Evolutionary conservation across 2,888 invertebrate species (phyloP).

Genomic region (Phengaris alcon): DNA sequence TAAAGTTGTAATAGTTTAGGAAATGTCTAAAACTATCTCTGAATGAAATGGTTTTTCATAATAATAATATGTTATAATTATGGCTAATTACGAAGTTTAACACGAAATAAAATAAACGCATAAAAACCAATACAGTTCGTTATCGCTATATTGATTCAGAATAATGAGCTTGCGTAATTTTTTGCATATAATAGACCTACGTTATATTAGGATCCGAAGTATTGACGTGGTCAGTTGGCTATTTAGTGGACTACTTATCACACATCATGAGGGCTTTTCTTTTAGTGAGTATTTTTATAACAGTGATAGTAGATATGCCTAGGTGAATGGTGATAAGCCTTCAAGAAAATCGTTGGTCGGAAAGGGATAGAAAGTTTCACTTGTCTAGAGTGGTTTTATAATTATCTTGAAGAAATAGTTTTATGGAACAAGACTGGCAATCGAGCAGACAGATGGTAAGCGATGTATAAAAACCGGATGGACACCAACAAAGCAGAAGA

Average conservation of each 20-base stretch:
- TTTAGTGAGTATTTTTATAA: constrained; percentile 53
- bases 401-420: too few species aligned
- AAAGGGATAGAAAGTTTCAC: background rate
- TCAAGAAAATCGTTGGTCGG: background rate
- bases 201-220: constrained; percentile 50
- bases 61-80: background rate
- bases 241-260: constrained; percentile 39
- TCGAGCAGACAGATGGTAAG: too few species aligned
- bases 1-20: background rate
- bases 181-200: constrained; percentile 45
- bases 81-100: background rate
- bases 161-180: constrained; percentile 47
- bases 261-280: constrained; percentile 50
- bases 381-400: background rate
- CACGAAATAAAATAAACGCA: background rate
- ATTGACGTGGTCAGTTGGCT: constrained; percentile 43
- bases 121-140: background rate
- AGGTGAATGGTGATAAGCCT: background rate
- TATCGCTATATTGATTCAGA: constrained; percentile 42
- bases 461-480: too few species aligned
- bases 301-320: background rate
- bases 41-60: background rate
- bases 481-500: too few species aligned
- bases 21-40: background rate
- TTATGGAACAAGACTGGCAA: too few species aligned